These are phyloP conservation scores for Zaprionus africanus DNA, from an alignment of 1,140 invertebrate genomes.

Conservation along the genomic window DNA sequence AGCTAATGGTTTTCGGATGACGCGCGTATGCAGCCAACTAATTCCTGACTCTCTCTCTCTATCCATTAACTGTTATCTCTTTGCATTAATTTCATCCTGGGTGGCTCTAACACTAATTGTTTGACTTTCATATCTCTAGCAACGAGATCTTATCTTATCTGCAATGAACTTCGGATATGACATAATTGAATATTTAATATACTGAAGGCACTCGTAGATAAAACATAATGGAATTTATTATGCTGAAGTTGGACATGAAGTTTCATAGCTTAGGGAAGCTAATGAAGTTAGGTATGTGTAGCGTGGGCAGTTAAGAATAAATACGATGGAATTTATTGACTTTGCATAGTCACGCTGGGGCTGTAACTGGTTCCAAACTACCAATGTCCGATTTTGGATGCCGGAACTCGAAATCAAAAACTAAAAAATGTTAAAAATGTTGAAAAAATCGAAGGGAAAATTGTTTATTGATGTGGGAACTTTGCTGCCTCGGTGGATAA, in stretches of 20 bases:
- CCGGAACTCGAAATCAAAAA: neutral
- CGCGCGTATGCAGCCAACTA: neutral
- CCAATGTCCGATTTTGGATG: neutral
- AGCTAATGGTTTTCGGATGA: conserved; percentile 24
- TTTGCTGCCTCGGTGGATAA: neutral
- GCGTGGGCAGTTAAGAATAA: neutral
- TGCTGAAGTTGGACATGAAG: neutral
- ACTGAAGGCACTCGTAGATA: conserved; percentile 16
- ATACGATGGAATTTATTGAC: neutral
- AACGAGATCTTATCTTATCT: conserved; percentile 39
- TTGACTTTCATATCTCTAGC: neutral
- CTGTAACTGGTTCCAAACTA: neutral
- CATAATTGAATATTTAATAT: conserved; percentile 37
- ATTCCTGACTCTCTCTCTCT: conserved; percentile 9
- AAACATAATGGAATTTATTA: conserved; percentile 37
- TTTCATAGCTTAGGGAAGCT: neutral
- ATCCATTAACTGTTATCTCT: conserved; percentile 9
- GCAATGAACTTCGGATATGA: neutral
- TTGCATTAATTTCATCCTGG: conserved; percentile 20
- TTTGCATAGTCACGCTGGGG: neutral
- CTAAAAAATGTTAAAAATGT: neutral
- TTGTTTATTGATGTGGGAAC: neutral
- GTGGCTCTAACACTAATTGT: conserved; percentile 9
- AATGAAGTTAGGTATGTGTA: neutral
- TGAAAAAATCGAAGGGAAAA: neutral